Evolutionary conservation across 2,888 invertebrate species (phyloP).

Genomic region (Glaucopsyche alexis): DNA sequence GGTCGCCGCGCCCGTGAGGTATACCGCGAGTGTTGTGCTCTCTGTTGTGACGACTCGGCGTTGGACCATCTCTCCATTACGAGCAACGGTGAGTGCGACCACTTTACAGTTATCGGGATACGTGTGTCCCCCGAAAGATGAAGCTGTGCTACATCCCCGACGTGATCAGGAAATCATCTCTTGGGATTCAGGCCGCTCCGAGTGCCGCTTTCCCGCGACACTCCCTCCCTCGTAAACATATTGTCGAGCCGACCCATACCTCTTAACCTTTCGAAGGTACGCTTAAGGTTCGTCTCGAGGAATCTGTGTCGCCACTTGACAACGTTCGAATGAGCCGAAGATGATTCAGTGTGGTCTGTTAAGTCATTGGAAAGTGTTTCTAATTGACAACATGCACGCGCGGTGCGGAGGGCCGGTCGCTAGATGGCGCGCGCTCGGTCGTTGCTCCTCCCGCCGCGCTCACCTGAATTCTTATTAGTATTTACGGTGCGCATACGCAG

Average conservation of each 20-base stretch:
- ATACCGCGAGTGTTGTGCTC: slow-evolving; percentile 55
- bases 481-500: slow-evolving; percentile 33
- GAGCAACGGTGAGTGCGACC: slow-evolving; percentile 16
- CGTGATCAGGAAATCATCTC: neutral
- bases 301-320: neutral
- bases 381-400: slow-evolving; percentile 36
- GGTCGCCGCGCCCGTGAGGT: slow-evolving; percentile 63
- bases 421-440: slow-evolving; percentile 54
- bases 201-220: slow-evolving; percentile 53
- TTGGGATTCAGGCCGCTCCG: slow-evolving; percentile 50
- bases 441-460: slow-evolving; percentile 49
- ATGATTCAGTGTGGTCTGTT: slow-evolving; percentile 23
- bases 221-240: slow-evolving; percentile 35
- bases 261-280: neutral
- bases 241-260: slow-evolving; percentile 29
- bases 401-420: slow-evolving; percentile 38
- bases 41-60: slow-evolving; percentile 26
- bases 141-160: neutral
- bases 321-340: neutral
- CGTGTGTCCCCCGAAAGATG: neutral
- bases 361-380: slow-evolving; percentile 36
- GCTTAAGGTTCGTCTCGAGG: neutral
- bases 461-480: slow-evolving; percentile 39
- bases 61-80: neutral
- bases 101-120: neutral